phyloP scores from a whole-genome alignment of 2,888 invertebrate species.

The Pseudoips prasinana region DNA sequence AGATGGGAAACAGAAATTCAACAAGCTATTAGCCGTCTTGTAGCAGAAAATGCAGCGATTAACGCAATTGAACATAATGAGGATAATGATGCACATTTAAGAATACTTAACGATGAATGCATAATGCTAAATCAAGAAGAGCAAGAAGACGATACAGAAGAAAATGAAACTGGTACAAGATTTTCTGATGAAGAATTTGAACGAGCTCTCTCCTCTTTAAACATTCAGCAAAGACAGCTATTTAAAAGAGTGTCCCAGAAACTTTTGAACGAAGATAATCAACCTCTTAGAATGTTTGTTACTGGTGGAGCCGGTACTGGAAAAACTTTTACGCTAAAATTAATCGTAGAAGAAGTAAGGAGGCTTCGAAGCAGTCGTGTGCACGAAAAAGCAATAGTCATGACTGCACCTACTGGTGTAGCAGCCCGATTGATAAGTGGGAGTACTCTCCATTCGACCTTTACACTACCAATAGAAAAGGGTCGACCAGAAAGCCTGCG shows the following conservation, averaged over 20 bases:
- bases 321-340: slow-evolving; percentile 25
- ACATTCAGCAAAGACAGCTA: slow-evolving; percentile 12
- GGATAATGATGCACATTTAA: too few species aligned
- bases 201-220: slow-evolving; percentile 11
- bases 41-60: slow-evolving; percentile 19
- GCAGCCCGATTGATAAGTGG: slow-evolving; percentile 34
- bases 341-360: slow-evolving; percentile 23
- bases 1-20: too few species aligned
- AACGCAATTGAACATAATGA: too few species aligned
- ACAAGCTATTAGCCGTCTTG: slow-evolving; percentile 24
- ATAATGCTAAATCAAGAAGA: slow-evolving; percentile 11
- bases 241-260: slow-evolving; percentile 18
- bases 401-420: slow-evolving; percentile 39
- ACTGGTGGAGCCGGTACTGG: slow-evolving; percentile 20
- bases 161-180: slow-evolving; percentile 6
- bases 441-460: too few species aligned
- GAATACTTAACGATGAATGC: too few species aligned
- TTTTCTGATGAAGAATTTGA: slow-evolving; percentile 24
- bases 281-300: slow-evolving; percentile 18
- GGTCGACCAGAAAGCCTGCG: too few species aligned
- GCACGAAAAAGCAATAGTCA: slow-evolving; percentile 27
- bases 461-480: too few species aligned
- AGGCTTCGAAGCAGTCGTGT: too few species aligned
- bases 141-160: slow-evolving; percentile 14
- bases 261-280: slow-evolving; percentile 15